Base-by-base conservation (phyloP, 2,888 invertebrate genomes). In the Leptothorax acervorum region DNA sequence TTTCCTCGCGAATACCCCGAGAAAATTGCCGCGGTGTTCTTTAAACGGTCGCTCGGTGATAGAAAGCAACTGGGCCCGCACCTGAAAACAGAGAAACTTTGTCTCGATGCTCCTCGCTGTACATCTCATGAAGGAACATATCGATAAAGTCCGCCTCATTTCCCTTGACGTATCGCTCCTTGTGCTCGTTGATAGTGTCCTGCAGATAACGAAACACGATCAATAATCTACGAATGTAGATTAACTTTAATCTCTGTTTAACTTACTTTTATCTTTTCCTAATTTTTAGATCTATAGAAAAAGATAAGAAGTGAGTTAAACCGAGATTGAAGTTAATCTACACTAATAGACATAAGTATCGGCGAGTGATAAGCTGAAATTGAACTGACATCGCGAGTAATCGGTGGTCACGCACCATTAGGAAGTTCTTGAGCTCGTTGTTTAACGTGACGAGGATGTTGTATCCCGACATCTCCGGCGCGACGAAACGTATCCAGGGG, bases 401-500 rank as follows among this genome's bases (percentile, higher is more conserved):
- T 55, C 6, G n/a, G n/a, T 3, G 45, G 4, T 78, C 15, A 87
- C 93, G 62, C 87, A 95, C 95, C 95, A 95, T 95, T 60, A 97
- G 95, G 75, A 96, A 95, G 15, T 92, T 91, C 85, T 95, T 95
- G 68, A 97, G 92, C 90, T 96, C 95, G 0, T 92, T 89, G 92
- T 97, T 97, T 28, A 97, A 90, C 35, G 95, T 94, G 0, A 94
- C 88, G 23, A 97, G 95, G 28, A 97, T 92, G 90, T 96, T 96
- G 90, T 96, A 97, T 5, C 97, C 97, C 0, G 96, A 96, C 86
- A 93, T 95, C 87, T 96, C 95, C 0, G 97, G 97, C 0, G 96
- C 96, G 31, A 97, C 87, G 92, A 95, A 95, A 75, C 97, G 95
- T 68, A 97, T 88, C 96, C 96, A 97, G 1, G 97, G 97, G 86